phyloP scores from a whole-genome alignment of 1,140 invertebrate species.

The Drosophila ananassae region DNA sequence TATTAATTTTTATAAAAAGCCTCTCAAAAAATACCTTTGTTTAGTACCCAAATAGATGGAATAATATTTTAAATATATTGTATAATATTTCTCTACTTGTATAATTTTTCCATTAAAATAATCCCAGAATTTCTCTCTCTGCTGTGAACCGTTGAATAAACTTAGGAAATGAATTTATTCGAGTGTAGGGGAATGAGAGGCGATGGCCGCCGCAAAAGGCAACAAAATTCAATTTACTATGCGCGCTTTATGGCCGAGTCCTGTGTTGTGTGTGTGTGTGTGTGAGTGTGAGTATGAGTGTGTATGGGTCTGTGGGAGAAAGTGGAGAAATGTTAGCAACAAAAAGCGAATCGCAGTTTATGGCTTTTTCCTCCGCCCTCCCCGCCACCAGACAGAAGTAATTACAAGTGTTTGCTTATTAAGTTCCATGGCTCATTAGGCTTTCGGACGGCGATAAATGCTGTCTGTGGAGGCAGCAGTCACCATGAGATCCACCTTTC shows the following conservation, averaged over 20 bases:
- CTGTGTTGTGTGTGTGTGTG: slow-evolving; percentile 40
- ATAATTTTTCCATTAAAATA: no score
- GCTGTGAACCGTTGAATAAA: neutral
- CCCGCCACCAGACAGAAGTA: slow-evolving; percentile 55
- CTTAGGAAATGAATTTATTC: slow-evolving; percentile 16
- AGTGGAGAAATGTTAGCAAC: neutral
- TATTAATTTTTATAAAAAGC: no score
- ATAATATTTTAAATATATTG: no score
- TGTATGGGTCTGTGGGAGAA: neutral
- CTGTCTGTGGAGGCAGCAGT: slow-evolving; percentile 60
- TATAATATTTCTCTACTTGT: no score
- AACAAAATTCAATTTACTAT: slow-evolving; percentile 82
- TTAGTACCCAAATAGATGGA: no score
- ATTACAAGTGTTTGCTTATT: slow-evolving; percentile 81
- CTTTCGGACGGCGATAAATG: slow-evolving; percentile 63
- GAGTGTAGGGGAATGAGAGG: slow-evolving; percentile 19
- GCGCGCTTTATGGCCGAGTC: slow-evolving; percentile 75
- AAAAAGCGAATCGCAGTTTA: slow-evolving; percentile 17
- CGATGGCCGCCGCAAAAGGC: slow-evolving; percentile 67
- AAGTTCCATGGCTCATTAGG: slow-evolving; percentile 81
- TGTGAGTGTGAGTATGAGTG: neutral
- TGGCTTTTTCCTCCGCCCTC: neutral
- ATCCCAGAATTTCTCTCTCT: neutral
- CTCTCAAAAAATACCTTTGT: no score
- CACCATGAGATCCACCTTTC: slow-evolving; percentile 38